phyloP scores from a whole-genome alignment of 2,888 invertebrate species.

The Apamea monoglypha region DNA sequence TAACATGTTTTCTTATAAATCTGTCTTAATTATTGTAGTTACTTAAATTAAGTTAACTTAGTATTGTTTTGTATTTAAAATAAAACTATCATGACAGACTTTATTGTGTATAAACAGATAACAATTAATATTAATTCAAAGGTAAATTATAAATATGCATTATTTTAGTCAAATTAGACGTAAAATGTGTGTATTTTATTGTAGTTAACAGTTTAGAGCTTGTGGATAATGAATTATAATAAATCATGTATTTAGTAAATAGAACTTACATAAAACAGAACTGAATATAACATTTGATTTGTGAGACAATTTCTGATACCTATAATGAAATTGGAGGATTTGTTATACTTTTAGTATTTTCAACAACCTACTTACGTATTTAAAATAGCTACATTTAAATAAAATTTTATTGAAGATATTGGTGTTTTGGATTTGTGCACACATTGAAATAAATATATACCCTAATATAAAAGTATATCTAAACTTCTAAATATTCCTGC shows the following conservation, averaged over 20 bases:
- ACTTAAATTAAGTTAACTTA: conserved; percentile 62
- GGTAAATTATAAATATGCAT: conserved; percentile 53
- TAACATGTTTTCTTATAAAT: conserved; percentile 64
- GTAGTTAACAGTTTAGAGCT: conserved; percentile 60
- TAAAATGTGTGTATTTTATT: conserved; percentile 59
- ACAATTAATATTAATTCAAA: conserved; percentile 48
- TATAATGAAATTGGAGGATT: conserved; percentile 61
- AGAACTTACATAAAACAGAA: conserved; percentile 50
- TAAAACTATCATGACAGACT: conserved; percentile 61
- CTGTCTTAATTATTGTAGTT: conserved; percentile 61
- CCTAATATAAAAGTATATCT: conserved; percentile 32
- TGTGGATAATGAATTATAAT: conserved; percentile 65
- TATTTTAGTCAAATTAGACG: conserved; percentile 56
- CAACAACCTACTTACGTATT: conserved; percentile 50
- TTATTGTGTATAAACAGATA: conserved; percentile 54
- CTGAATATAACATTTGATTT: conserved; percentile 60
- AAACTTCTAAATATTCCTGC: background rate
- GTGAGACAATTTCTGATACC: conserved; percentile 40
- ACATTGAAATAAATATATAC: conserved; percentile 32
- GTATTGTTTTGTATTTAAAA: conserved; percentile 62
- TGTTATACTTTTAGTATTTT: conserved; percentile 64
- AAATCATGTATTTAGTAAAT: conserved; percentile 61
- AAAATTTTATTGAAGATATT: conserved; percentile 56
- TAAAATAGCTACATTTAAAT: conserved; percentile 62
- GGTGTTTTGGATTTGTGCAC: conserved; percentile 35